Evolutionary conservation across 2,113 vertebrate genomes (phyloP).

Genomic region (Polypterus bichir): DNA sequence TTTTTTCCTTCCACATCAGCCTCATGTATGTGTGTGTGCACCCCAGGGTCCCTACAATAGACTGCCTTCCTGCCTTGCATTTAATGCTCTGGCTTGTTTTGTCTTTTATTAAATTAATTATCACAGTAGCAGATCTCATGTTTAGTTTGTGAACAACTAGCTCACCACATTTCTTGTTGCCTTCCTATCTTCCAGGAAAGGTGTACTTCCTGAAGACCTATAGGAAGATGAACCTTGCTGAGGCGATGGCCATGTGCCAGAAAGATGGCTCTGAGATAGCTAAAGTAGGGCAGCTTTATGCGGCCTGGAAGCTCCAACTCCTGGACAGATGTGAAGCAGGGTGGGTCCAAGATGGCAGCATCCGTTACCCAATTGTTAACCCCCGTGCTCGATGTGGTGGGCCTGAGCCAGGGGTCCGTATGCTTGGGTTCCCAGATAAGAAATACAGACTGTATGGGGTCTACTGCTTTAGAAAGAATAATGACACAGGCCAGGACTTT

Average conservation of each 20-base stretch:
- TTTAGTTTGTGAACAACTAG: too few species aligned
- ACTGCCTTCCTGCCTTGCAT: too few species aligned
- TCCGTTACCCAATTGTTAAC: conserved; percentile 89
- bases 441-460: conserved; percentile 79
- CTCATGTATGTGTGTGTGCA: too few species aligned
- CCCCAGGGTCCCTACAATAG: too few species aligned
- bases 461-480: conserved; percentile 64
- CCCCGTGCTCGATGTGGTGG: conserved; percentile 78
- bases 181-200: conserved; percentile 42
- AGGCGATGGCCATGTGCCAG: conserved; percentile 68
- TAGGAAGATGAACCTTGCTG: conserved; percentile 71
- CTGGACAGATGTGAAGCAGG: conserved; percentile 84
- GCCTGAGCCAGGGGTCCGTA: conserved; percentile 67
- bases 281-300: conserved; percentile 85
- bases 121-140: too few species aligned
- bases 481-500: conserved; percentile 8
- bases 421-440: conserved; percentile 79
- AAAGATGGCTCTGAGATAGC: conserved; percentile 59
- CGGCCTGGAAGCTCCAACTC: conserved; percentile 84
- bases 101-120: not conserved
- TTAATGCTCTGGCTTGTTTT: too few species aligned
- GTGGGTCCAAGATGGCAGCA: conserved; percentile 81
- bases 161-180: too few species aligned
- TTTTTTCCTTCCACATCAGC: too few species aligned
- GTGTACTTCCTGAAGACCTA: conserved; percentile 85